These are phyloP conservation scores for Hemiscyllium ocellatum DNA, from an alignment of 2,113 vertebrate genomes.

Conservation along the genomic window DNA sequence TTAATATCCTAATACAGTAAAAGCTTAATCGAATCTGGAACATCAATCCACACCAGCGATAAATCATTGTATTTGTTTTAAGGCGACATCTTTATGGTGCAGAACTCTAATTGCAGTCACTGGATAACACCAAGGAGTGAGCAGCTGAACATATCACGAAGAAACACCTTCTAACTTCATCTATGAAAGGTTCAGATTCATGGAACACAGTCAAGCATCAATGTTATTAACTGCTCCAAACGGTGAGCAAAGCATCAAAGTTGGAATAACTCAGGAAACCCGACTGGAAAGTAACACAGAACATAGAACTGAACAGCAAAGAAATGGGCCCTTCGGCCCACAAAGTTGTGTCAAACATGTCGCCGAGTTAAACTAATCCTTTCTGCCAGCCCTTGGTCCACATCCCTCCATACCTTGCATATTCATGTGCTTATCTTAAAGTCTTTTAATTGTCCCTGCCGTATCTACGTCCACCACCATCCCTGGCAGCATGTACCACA, in stretches of 20 bases:
- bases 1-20: slow-evolving; percentile 32
- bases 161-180: background rate
- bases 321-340: no score
- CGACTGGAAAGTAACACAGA: no score
- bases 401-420: no score
- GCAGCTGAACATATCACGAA: background rate
- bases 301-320: no score
- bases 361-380: no score
- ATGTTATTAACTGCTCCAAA: background rate
- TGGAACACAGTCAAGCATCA: background rate
- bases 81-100: slow-evolving; percentile 13
- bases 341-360: no score
- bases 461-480: no score
- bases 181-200: background rate
- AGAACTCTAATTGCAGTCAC: slow-evolving; percentile 22
- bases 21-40: slow-evolving; percentile 32
- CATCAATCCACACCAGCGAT: slow-evolving; percentile 15
- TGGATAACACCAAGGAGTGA: slow-evolving; percentile 20
- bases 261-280: no score
- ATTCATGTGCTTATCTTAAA: no score
- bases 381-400: no score
- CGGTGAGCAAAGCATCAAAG: background rate
- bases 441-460: no score
- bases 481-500: no score
- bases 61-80: background rate